Conservation (phyloP, 2,113 vertebrate species). For the Alethe diademata region DNA sequence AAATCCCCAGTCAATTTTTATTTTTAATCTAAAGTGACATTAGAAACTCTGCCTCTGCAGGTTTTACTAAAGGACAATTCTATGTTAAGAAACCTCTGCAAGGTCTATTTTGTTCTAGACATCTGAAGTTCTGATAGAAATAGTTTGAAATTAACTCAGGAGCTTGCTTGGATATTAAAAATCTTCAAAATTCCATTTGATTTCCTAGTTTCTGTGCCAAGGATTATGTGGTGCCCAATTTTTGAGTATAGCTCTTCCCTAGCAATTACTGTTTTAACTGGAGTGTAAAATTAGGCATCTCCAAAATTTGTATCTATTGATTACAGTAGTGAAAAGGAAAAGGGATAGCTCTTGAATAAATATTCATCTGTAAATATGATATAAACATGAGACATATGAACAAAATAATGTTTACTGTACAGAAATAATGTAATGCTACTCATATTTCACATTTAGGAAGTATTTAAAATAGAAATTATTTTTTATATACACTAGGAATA, state of each 20-base stretch:
- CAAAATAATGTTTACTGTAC: background rate
- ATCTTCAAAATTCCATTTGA: background rate
- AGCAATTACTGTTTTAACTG: slow-evolving; percentile 28
- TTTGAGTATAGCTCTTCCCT: background rate
- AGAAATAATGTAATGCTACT: background rate
- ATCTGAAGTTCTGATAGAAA: background rate
- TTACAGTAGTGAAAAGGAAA: background rate
- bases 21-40: background rate
- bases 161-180: background rate
- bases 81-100: background rate
- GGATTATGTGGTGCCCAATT: background rate
- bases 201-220: background rate
- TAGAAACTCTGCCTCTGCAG: background rate
- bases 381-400: background rate
- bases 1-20: background rate
- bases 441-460: background rate
- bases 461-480: background rate
- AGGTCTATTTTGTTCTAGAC: background rate
- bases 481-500: background rate
- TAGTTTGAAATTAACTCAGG: background rate
- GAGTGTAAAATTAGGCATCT: slow-evolving; percentile 14
- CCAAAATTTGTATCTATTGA: background rate
- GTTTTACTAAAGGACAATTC: background rate
- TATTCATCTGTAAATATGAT: background rate
- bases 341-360: background rate